Evolutionary conservation across 2,888 invertebrate genomes (phyloP), one percentile per base, ranked within the genome.

Genomic region (Xiphydria camelus): DNA sequence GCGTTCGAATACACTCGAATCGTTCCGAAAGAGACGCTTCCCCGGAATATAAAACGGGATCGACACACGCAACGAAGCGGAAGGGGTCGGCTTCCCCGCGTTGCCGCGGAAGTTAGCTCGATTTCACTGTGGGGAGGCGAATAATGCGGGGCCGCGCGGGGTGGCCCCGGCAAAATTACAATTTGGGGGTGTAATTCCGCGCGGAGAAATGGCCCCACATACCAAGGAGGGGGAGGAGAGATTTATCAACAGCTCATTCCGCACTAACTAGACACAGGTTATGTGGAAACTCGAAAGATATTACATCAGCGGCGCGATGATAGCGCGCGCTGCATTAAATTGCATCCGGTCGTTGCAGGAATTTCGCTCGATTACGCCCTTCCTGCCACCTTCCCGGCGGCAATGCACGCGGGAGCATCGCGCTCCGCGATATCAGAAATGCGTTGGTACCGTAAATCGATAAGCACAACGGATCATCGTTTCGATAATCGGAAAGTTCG

Each of bases 241-340:
- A 71, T 71, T 70, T 69, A 72, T 72, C 71, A 72, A 72, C 71
- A 70, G 66, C 72, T 70, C 69, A 66, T 71, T 72, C 59, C 66
- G 64, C 61, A 61, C 68, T 72, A 73, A 71, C 72, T 71, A 70
- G 71, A 71, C 68, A 62, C 60, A 63, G 67, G 59, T 61, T 63
- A 63, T 52, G 60, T 54, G 58, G 67, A 61, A 68, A 70, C 70
- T 66, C 60, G 68, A 66, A 72, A 70, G 70, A 70, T 72, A 72
- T 72, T 71, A 68, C 72, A 69, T 72, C 70, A 69, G 69, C 63
- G 62, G 51, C 57, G 66, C 62, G 65, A 70, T 72, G 72, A 71
- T 70, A 68, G 66, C 49, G 50, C 44, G 49, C 64, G 68, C 61
- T 61, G 66, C 71, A 70, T 72, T 71, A 72, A 72, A 72, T 72